Percentiles rank a stretch among this genome's conserved stretches.
These are phyloP conservation scores for Scolopax mira DNA, from an alignment of 2,113 vertebrate genomes.

Conservation along the genomic window DNA sequence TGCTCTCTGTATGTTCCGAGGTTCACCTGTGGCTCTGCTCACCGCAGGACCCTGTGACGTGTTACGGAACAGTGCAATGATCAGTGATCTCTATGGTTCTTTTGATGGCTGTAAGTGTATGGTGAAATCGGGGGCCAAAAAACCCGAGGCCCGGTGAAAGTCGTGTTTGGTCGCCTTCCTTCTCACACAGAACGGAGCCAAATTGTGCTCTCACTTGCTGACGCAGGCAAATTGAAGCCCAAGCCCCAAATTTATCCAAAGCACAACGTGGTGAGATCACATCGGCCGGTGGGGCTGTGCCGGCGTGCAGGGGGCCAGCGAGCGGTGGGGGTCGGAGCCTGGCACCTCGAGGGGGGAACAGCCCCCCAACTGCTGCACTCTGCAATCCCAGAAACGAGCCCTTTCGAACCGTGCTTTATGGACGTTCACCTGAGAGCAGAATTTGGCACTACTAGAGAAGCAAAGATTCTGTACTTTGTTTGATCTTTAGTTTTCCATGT, in stretches of 20 bases:
- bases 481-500: conserved; percentile 48
- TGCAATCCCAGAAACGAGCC: background rate
- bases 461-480: conserved; percentile 23
- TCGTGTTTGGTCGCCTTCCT: conserved; percentile 30
- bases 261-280: background rate
- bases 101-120: conserved; percentile 43
- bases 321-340: fast-evolving
- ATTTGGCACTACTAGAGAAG: conserved; percentile 30
- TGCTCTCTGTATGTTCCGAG: conserved; percentile 72
- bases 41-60: conserved; percentile 42
- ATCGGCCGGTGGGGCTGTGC: background rate
- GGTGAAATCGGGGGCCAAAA: conserved; percentile 27
- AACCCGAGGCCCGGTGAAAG: conserved; percentile 12
- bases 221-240: background rate
- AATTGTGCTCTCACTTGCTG: conserved; percentile 49
- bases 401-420: background rate
- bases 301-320: background rate
- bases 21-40: conserved; percentile 28
- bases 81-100: conserved; percentile 30
- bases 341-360: background rate
- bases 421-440: conserved; percentile 41
- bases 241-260: background rate
- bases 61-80: conserved; percentile 43
- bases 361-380: background rate
- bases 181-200: background rate